Evolutionary conservation across 2,113 vertebrate genomes (phyloP), one percentile per base, ranked within the genome.

Genomic region (Lynx canadensis): DNA sequence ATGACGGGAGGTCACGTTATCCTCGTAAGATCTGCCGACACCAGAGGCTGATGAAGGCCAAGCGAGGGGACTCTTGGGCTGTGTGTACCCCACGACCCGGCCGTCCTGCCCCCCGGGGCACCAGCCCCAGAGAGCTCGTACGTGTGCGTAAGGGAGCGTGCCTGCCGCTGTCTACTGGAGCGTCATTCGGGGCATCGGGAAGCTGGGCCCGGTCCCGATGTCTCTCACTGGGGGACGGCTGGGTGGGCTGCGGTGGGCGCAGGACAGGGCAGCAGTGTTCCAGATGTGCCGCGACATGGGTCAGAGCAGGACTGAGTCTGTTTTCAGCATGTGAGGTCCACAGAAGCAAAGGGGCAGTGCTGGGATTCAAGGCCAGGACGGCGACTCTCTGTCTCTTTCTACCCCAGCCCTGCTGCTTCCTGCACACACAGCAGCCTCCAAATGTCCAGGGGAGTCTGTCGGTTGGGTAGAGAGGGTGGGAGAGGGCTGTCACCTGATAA

Each of bases 141-240:
- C 5, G 4, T 13, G 29, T 31, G 38, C n/a, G 0, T 4, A 16
- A 76, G 93, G 50, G 11, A 27, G n/a, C 0, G 0, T 19, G 12
- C 55, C 33, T 45, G 3, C 19, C 36, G 16, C 1, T 27, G 65
- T 16, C 52, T 3, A 3, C 29, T 25, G 36, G 36, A 19, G 38
- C 36, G 10, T 69, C 31, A 4, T 82, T 48, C 14, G 27, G 7
- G 4, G 3, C 9, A 7, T 33, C 18, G 45, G 36, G 31, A 19
- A 48, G 4, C 48, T 14, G 52, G 41, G 31, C 27, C 52, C 50
- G 5, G 14, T 66, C 36, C 33, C n/a, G 11, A 21, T 13, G 23
- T 52, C n/a, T 19, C 41, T 83, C 29, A 1, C 55, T 50, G 45
- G 14, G 45, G 68, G 41, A 38, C 27, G 86, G 71, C 16, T 10